Base-by-base conservation (phyloP, 2,113 vertebrate species). In the Okapia johnstoni region DNA sequence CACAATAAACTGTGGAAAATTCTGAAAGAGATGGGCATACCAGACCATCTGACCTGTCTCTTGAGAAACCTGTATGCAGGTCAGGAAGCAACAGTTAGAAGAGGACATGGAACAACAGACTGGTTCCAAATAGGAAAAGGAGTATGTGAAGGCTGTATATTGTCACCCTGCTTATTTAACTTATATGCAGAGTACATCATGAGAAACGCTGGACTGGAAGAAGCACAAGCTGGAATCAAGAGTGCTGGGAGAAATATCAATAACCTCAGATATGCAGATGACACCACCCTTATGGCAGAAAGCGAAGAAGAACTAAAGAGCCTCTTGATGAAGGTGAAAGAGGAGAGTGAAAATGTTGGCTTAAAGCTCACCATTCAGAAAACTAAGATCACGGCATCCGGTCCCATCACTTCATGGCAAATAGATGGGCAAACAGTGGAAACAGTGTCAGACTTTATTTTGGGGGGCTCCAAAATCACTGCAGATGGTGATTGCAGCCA, bases 351-450 rank as follows among this genome's bases (percentile, higher is more conserved):
- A 36, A 21, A 33, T 17, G 15, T 3, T 63, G 61, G 61, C 61
- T 33, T 4, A 63, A 63, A 17, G 33, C 15, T 63, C 33, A 63
- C 16, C 33, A 33, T 17, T 66, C 40, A 40, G 40, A 0, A 66
- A 66, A n/a, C 17, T 36, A 66, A 66, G n/a, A 21, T 36, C 0
- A 19, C 36, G 63, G 8, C 17, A 11, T 5, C 33, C 11, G 33
- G 4, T 0, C 8, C 4, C 63, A 36, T 70, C 36, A 36, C n/a
- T 70, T 70, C 63, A 36, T 36, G n/a, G 2, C 63, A 70, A 66
- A 66, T 33, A 0, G 28, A 0, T 40, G 6, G 60, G 26, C 4
- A 2, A 3, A 1, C 0, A 14, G 60, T 16, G 30, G 60, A 33
- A 33, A 28, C 33, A 12, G 3, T 33, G n/a, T n/a, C 40, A 40